Conservation (phyloP, 2,888 invertebrate species). For the Sinotaia quadrata region DNA sequence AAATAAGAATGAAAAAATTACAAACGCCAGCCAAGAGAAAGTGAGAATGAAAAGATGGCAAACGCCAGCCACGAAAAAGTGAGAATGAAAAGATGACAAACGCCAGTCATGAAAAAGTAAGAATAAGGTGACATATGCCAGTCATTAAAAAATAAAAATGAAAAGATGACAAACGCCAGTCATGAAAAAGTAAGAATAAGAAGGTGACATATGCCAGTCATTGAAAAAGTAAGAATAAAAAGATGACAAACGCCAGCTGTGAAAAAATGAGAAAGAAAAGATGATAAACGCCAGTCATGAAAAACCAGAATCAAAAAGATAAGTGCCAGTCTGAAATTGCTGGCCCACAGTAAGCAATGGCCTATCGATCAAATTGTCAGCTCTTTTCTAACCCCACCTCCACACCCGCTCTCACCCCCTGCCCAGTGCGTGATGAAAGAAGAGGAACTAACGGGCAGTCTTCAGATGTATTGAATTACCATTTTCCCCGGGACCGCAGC, state of each 20-base stretch:
- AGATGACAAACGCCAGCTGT: too few relatives aligned
- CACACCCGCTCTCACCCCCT: too few relatives aligned
- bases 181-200: neutral
- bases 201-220: too few relatives aligned
- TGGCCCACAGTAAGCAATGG: neutral
- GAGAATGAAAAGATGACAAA: too few relatives aligned
- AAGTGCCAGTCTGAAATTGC: conserved; percentile 5
- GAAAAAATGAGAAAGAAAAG: neutral
- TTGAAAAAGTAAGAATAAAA: too few relatives aligned
- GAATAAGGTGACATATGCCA: too few relatives aligned
- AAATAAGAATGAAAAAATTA: conserved; percentile 3
- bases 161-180: too few relatives aligned
- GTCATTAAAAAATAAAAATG: too few relatives aligned
- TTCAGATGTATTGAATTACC: conserved; percentile 27
- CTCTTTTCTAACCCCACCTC: too few relatives aligned
- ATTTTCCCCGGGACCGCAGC: conserved; percentile 13
- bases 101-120: too few relatives aligned
- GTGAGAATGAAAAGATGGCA: too few relatives aligned
- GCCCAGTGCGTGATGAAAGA: conserved; percentile 21
- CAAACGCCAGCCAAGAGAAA: neutral
- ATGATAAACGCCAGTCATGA: neutral
- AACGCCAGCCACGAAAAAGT: too few relatives aligned
- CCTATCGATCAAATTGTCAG: conserved; percentile 23
- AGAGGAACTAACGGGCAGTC: conserved; percentile 14
- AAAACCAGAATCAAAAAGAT: neutral